Base-by-base conservation (phyloP, 2,113 vertebrate species). In the Eonycteris spelaea region DNA sequence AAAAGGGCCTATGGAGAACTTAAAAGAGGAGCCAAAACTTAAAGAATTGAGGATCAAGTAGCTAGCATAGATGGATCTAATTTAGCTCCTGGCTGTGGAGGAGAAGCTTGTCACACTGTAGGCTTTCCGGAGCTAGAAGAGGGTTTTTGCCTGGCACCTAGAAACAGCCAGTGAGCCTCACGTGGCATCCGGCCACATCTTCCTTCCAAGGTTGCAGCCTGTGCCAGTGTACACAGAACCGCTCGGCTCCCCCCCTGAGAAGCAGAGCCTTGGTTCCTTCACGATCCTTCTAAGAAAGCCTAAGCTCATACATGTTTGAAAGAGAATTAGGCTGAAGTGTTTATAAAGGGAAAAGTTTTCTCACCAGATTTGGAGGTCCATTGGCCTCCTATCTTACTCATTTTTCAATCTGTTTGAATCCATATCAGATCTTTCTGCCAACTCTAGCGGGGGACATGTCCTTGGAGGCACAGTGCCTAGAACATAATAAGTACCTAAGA, bases 181-280 rank as follows among this genome's bases (percentile, higher is more conserved):
- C 1, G 16, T 68, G 57, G 87, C 68, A 6, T 6, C 1, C 0
- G 0, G 77, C 71, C 65, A 59, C 0, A 0, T 6, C 59, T 80
- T 26, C 35, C 40, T 65, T 73, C 91, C 89, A 68, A 91, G 67
- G 40, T 38, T 12, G 35, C 63, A 8, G 19, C 40, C 33, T 12
- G 5, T 18, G 70, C 87, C 96, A 84, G 71, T 21, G 26, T 45
- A 57, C 57, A 48, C 74, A 92, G 86, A 65, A 87, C 1, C 1
- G 0, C 51, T 7, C 0, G 1, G 45, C 73, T 85, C 67, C 55
- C 53, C 53, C 85, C 45, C 16, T 10, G 12, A 75, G n/a, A 30
- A 55, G 79, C 43, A 51, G 35, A 70, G 28, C 12, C 75, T n/a
- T 0, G 22, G 21, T 24, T 33, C 26, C 12, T 51, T 55, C 8